Evolutionary conservation across 1,140 invertebrate species (phyloP), one percentile per base, ranked within the genome.

Genomic region (Temnothorax nylanderi): DNA sequence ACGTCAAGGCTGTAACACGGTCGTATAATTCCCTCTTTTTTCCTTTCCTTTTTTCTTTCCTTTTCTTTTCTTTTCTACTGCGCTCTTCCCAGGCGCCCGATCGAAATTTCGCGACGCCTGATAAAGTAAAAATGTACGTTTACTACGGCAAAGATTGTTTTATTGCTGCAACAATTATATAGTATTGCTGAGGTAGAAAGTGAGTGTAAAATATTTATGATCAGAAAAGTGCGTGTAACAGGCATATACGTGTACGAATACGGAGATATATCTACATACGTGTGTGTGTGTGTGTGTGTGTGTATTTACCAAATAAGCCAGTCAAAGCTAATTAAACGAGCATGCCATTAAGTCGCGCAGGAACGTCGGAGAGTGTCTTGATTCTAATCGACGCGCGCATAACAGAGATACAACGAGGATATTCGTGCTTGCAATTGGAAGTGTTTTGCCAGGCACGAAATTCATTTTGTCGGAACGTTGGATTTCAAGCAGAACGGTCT

Each of bases 301-400:
- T 74, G 41, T 60, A 82, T 82, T 58, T 37, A 60, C 32, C 69
- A 74, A 82, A 74, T 74, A 74, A 82, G 67, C 67, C 54, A 74
- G 67, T 60, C 67, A 74, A n/a, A 58, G 41, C 10, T 82, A 74
- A 82, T 82, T 72, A 72, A 82, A 11, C 13, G 32, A 82, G 56
- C 10, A 82, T 82, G 54, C 51, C 80, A 82, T 82, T 82, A 34
- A 74, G 11, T 60, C 44, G 67, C n/a, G 49, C 32, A 18, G 16
- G 18, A 58, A 82, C 5, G n/a, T 51, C 44, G 11, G 13, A 21
- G 44, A 26, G n/a, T 41, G 54, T 47, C 37, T 72, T n/a, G 41
- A 60, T 82, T 60, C 18, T 82, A 13, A n/a, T 72, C n/a, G 16
- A 58, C 32, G 8, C n/a, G 3, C 21, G 7, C 16, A 65, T 26